Percentiles rank a stretch among this genome's conserved stretches.
Conservation (phyloP, 2,113 vertebrate genomes). For the Porphyrio hochstetteri region DNA sequence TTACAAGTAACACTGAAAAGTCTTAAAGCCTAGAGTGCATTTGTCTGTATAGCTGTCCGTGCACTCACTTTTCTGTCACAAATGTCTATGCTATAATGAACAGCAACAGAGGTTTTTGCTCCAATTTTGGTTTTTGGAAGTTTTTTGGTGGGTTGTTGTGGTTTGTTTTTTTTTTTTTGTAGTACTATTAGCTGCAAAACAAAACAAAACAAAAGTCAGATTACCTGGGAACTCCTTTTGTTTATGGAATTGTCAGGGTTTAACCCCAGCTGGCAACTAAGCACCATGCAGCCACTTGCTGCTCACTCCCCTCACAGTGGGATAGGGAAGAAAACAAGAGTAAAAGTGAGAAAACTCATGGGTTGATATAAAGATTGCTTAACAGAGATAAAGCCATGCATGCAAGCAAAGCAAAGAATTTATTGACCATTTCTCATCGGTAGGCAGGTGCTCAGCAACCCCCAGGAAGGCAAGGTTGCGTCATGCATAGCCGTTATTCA, state of each 20-base stretch:
- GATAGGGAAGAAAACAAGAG: no score
- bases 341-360: no score
- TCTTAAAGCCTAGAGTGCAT: not conserved
- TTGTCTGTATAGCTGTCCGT: not conserved
- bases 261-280: no score
- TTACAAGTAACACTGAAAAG: not conserved
- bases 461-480: no score
- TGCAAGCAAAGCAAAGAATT: no score
- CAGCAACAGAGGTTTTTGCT: not conserved
- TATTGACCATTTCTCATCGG: no score
- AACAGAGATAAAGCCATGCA: no score
- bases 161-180: not conserved
- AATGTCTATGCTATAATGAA: not conserved
- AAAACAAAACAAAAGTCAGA: not conserved
- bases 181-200: not conserved
- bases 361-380: no score
- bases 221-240: constrained; percentile 13
- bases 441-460: no score
- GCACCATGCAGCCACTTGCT: no score
- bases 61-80: not conserved
- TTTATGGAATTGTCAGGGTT: not conserved
- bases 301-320: no score
- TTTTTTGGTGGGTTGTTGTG: not conserved
- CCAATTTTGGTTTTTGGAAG: not conserved
- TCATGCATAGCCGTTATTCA: no score